Evolutionary conservation across 2,797 vertebrate species (phyloP), one percentile per base, ranked within the genome.

Genomic region (Micrastur ruficollis): DNA sequence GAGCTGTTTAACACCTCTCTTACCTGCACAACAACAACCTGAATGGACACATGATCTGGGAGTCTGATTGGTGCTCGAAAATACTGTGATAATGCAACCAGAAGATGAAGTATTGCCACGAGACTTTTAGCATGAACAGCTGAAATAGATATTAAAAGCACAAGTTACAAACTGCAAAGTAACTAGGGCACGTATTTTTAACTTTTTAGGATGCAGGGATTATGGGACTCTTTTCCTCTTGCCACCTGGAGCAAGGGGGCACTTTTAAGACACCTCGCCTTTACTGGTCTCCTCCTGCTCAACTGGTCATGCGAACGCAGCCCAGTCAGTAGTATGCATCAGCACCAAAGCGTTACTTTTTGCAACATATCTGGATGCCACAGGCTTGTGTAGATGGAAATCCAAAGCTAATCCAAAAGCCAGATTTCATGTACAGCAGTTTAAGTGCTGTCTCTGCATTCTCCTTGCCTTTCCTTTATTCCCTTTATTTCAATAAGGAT

Each of bases 1-100:
- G 31, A 89, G 71, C 74, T 82, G 32, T 19, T 63, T 21, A 53
- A 61, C 3, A 38, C 47, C 44, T 44, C 27, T 94, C 96, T 97
- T 97, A 99, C 99, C 99, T 99, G 99, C 89, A 99, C 99, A 72
- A 99, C 99, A 50, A 99, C 99, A 9, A 99, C 99, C 95, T 99
- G 99, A 96, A 99, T 99, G 36, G 99, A 99, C 95, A 99, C 99
- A 4, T 99, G 99, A 95, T 99, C 99, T 7, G 99, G 99, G 83
- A 99, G 98, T 95, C 99, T 98, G 97, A 99, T 99, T 5, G 99
- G 99, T 16, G 99, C 99, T 96, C 99, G 98, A 97, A 99, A 99
- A 97, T 99, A 99, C 78, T 99, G 99, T 4, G 99, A 99, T 53
- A 99, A 97, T 5, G 99, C 99, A 93, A 99, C 99, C 97, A 99